Evolutionary conservation across 2,797 vertebrate genomes (phyloP).

Genomic region (Scolopax bukidnonensis): DNA sequence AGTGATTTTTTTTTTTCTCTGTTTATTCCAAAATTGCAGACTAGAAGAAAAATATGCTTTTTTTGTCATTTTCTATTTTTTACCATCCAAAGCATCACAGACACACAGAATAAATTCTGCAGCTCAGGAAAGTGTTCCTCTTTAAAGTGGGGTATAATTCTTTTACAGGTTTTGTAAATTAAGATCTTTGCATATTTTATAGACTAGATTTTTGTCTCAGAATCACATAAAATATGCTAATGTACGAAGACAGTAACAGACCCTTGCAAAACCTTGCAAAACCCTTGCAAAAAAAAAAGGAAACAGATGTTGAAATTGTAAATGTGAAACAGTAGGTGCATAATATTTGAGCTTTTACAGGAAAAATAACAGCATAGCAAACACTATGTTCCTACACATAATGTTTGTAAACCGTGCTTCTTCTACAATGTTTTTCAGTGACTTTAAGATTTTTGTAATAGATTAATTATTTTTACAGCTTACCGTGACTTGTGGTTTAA

Average conservation of each 20-base stretch:
- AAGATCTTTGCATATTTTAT: not conserved
- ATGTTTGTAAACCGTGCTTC: not conserved
- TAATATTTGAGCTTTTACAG: not conserved
- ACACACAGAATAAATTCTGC: not conserved
- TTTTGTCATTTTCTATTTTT: too few species aligned
- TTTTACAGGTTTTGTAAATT: not conserved
- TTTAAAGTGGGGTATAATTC: not conserved
- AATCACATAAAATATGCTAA: not conserved
- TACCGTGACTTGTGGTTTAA: slow-evolving; percentile 67
- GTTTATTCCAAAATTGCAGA: not conserved
- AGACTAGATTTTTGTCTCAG: not conserved
- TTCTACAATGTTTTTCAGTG: slow-evolving; percentile 37
- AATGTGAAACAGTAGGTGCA: not conserved
- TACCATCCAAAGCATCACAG: not conserved
- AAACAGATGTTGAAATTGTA: slow-evolving; percentile 38
- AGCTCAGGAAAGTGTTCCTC: not conserved
- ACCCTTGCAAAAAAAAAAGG: too few species aligned
- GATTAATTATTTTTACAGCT: not conserved
- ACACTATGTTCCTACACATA: not conserved
- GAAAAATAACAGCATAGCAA: not conserved
- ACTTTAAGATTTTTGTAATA: slow-evolving; percentile 48
- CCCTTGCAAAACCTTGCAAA: not conserved
- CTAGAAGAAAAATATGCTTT: not conserved
- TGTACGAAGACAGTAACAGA: not conserved
- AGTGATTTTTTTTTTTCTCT: not conserved